Conservation (phyloP, 2,888 invertebrate species). For the Ischnus inquisitorius region DNA sequence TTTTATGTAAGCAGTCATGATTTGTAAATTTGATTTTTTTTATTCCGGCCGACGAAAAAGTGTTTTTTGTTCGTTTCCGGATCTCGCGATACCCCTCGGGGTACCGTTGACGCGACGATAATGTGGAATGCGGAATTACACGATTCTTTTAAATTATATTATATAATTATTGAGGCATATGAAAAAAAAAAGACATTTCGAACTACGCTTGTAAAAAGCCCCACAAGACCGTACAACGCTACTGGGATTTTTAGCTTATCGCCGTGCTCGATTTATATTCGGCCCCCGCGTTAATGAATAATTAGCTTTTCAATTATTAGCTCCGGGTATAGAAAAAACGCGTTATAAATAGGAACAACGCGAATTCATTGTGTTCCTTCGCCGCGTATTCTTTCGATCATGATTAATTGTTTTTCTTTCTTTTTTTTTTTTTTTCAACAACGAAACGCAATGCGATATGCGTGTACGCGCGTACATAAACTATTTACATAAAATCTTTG, state of each 20-base stretch:
- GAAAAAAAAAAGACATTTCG: conserved; percentile 52
- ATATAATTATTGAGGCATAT: conserved; percentile 51
- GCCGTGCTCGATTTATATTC: conserved; percentile 42
- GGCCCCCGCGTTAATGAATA: conserved; percentile 27
- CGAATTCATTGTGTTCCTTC: neutral
- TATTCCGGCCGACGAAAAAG: conserved; percentile 26
- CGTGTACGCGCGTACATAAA: conserved; percentile 61
- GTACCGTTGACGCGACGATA: neutral
- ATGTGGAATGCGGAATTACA: conserved; percentile 27
- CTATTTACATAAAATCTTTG: conserved; percentile 83
- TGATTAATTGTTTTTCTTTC: conserved; percentile 39
- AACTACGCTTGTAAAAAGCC: conserved; percentile 64
- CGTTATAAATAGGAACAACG: conserved; percentile 42
- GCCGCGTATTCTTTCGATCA: neutral
- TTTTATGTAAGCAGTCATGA: conserved; percentile 80
- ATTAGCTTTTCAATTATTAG: conserved; percentile 57
- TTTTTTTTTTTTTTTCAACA: conserved; percentile 49
- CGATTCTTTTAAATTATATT: conserved; percentile 16
- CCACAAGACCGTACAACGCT: conserved; percentile 57
- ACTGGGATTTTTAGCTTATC: conserved; percentile 51
- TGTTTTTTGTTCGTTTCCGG: neutral
- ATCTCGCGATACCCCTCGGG: neutral
- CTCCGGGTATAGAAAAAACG: conserved; percentile 59
- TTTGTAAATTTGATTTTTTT: conserved; percentile 60
- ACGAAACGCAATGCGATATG: conserved; percentile 58